phyloP scores from a whole-genome alignment of 2,888 invertebrate genomes.

The Coleophora deauratella region DNA sequence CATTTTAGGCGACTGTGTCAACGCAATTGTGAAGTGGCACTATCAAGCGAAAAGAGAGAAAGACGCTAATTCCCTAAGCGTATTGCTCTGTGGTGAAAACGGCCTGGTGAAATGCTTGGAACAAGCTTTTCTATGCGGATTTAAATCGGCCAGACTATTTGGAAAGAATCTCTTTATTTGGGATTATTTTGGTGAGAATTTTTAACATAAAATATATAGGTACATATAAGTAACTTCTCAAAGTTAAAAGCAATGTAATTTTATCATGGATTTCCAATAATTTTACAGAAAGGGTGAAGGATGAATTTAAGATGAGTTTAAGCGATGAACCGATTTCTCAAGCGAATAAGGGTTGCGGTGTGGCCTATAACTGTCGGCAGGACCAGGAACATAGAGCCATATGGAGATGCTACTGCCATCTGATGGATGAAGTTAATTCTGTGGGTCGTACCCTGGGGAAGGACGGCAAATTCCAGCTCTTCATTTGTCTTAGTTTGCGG shows the following conservation, averaged over 20 bases:
- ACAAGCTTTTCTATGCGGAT: slow-evolving; percentile 95
- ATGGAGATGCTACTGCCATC: slow-evolving; percentile 90
- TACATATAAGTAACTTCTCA: too few relatives aligned
- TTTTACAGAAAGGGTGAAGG: slow-evolving; percentile 81
- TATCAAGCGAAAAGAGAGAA: slow-evolving; percentile 90
- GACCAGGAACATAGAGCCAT: slow-evolving; percentile 79
- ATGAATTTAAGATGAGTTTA: slow-evolving; percentile 84
- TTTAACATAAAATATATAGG: too few relatives aligned
- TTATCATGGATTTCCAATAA: too few relatives aligned
- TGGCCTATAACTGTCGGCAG: slow-evolving; percentile 57
- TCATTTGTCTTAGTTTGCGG: slow-evolving; percentile 95
- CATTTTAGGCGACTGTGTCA: slow-evolving; percentile 90
- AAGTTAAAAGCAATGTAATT: background rate
- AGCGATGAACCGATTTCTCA: slow-evolving; percentile 71
- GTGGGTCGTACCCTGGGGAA: slow-evolving; percentile 91
- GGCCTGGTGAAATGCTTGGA: slow-evolving; percentile 96
- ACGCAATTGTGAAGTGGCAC: slow-evolving; percentile 97
- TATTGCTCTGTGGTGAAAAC: slow-evolving; percentile 94
- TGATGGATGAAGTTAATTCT: slow-evolving; percentile 90
- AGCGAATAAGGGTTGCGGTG: slow-evolving; percentile 47
- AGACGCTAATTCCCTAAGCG: slow-evolving; percentile 88
- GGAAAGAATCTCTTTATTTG: slow-evolving; percentile 96
- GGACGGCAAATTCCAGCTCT: slow-evolving; percentile 98
- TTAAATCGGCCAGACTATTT: slow-evolving; percentile 93
- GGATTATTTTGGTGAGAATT: slow-evolving; percentile 93